Evolutionary conservation across 2,797 vertebrate genomes (phyloP).

Genomic region (Eulemur coronatus): DNA sequence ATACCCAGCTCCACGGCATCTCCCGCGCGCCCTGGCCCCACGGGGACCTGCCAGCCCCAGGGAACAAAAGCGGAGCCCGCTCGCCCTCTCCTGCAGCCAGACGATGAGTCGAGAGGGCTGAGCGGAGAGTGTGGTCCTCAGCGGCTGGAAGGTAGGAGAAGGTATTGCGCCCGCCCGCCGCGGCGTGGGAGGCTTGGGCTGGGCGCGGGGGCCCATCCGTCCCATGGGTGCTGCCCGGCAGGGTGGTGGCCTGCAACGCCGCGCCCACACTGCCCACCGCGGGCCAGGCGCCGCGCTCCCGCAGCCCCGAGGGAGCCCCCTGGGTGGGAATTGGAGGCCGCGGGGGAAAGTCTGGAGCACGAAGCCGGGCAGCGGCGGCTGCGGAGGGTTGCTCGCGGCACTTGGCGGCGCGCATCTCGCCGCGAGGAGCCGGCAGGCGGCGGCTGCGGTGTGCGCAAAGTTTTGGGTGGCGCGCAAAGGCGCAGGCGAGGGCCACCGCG

Average conservation of each 20-base stretch:
- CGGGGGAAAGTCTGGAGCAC: slow-evolving; percentile 63
- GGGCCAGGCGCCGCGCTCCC: not conserved
- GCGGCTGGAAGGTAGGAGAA: slow-evolving; percentile 83
- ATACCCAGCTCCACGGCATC: slow-evolving; percentile 35
- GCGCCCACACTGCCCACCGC: not conserved
- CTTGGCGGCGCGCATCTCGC: slow-evolving; percentile 42
- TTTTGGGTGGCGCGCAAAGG: slow-evolving; percentile 75
- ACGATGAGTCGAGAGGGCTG: slow-evolving; percentile 80
- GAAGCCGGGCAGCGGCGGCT: slow-evolving; percentile 51
- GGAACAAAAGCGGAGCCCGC: slow-evolving; percentile 67
- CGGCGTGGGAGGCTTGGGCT: slow-evolving; percentile 24
- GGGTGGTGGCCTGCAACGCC: not conserved
- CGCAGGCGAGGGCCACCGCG: slow-evolving; percentile 11
- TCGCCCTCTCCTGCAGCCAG: slow-evolving; percentile 66
- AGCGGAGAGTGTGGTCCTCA: slow-evolving; percentile 67
- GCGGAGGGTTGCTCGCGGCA: not conserved
- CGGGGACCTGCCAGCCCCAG: slow-evolving; percentile 36
- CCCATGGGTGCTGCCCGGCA: not conserved
- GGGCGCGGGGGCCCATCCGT: not conserved
- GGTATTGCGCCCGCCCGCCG: slow-evolving; percentile 57
- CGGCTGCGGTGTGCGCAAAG: slow-evolving; percentile 74
- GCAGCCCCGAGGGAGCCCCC: slow-evolving; percentile 35
- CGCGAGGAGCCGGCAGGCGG: not conserved
- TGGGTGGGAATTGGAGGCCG: slow-evolving; percentile 56
- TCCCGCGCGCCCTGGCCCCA: not conserved